phyloP scores from a whole-genome alignment of 2,888 invertebrate genomes.

The Diploptera punctata region DNA sequence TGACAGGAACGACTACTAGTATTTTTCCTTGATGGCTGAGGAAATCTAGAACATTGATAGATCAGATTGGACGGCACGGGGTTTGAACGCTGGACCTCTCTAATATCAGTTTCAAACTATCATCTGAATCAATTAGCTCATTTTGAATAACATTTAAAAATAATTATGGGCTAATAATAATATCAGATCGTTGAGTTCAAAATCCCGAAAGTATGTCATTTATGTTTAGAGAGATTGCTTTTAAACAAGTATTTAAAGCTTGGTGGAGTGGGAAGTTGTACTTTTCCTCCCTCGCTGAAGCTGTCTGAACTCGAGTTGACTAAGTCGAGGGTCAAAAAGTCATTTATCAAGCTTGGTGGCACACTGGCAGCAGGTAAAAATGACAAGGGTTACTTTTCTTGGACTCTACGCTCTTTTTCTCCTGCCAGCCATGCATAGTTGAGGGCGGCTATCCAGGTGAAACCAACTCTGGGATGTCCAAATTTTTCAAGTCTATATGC shows the following conservation, averaged over 20 bases:
- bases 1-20: no score
- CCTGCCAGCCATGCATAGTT: not conserved
- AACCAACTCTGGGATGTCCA: slow-evolving; percentile 11
- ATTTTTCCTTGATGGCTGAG: no score
- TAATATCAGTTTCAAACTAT: no score
- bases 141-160: no score
- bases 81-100: no score
- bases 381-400: slow-evolving; percentile 20
- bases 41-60: no score
- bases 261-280: not conserved
- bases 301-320: not conserved
- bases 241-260: not conserved
- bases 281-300: not conserved
- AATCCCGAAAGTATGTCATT: no score
- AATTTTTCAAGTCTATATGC: not conserved
- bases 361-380: slow-evolving; percentile 14
- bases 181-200: no score
- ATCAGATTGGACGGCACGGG: no score
- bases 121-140: no score
- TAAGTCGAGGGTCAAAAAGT: slow-evolving; percentile 24
- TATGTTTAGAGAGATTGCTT: no score
- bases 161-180: no score
- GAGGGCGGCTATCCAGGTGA: slow-evolving; percentile 2
- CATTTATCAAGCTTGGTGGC: slow-evolving; percentile 25
- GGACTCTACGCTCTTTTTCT: slow-evolving; percentile 2